Conservation (phyloP, 2,113 vertebrate species). For the Myiopsitta monachus region DNA sequence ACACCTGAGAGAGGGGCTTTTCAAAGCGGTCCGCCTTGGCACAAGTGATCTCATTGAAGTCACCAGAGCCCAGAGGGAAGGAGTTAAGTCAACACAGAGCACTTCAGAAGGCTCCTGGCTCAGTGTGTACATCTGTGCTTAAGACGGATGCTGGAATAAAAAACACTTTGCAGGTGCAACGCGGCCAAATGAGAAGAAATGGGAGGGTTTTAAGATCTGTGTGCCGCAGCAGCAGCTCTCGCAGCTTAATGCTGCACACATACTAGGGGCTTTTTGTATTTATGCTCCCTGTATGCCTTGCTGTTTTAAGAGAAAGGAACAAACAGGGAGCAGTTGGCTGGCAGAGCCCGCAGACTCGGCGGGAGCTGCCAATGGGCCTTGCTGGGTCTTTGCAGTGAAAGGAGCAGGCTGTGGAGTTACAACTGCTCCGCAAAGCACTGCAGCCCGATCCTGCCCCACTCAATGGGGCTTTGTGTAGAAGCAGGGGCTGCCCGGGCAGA, state of each 20-base stretch:
- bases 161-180: conserved; percentile 57
- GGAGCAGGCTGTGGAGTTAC: conserved; percentile 19
- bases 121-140: conserved; percentile 62
- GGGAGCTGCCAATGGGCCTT: conserved; percentile 36
- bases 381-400: conserved; percentile 42
- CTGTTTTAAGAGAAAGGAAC: conserved; percentile 63
- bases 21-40: background rate
- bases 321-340: conserved; percentile 60
- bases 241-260: conserved; percentile 14
- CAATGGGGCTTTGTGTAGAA: conserved; percentile 48
- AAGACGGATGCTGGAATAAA: conserved; percentile 47
- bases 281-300: conserved; percentile 53
- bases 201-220: background rate
- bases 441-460: conserved; percentile 27
- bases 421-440: conserved; percentile 26
- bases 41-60: background rate
- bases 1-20: background rate
- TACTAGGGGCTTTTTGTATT: conserved; percentile 50
- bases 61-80: background rate
- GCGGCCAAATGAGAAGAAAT: conserved; percentile 28
- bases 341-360: conserved; percentile 9
- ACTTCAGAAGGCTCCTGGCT: conserved; percentile 41
- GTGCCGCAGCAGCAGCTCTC: conserved; percentile 13
- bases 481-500: background rate
- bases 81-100: conserved; percentile 50